phyloP scores from a whole-genome alignment of 1,140 invertebrate genomes.

The Caenorhabditis inopinata region DNA sequence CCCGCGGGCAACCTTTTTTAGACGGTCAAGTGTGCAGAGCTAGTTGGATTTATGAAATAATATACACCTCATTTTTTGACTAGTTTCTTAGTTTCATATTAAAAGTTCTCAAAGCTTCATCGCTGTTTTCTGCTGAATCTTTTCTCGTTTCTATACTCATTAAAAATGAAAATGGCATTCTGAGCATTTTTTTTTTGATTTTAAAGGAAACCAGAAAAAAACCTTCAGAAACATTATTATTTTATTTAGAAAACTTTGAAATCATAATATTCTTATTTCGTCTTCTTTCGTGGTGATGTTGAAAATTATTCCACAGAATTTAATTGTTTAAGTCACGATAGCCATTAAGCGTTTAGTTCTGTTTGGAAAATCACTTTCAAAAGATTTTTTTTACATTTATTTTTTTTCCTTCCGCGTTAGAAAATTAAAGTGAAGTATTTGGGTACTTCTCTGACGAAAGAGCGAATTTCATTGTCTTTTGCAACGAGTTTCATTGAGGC shows the following conservation, averaged over 20 bases:
- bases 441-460: neutral
- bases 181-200: too few relatives aligned
- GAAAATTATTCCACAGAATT: too few relatives aligned
- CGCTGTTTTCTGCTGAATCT: too few relatives aligned
- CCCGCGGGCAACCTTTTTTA: slow-evolving; percentile 27
- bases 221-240: too few relatives aligned
- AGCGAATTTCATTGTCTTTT: slow-evolving; percentile 7
- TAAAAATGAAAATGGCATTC: too few relatives aligned
- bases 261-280: too few relatives aligned
- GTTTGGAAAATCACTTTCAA: too few relatives aligned
- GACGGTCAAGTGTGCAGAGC: neutral
- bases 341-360: too few relatives aligned
- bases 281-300: too few relatives aligned
- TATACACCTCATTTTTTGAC: neutral
- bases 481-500: slow-evolving; percentile 6
- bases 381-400: neutral
- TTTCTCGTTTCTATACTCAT: neutral
- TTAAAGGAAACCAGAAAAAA: too few relatives aligned
- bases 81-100: neutral
- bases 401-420: neutral
- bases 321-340: too few relatives aligned
- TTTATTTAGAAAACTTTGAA: too few relatives aligned
- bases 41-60: slow-evolving; percentile 12
- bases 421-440: neutral
- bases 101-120: slow-evolving; percentile 7